Evolutionary conservation across 1,140 invertebrate species (phyloP).

Genomic region (Bombus pascuorum): DNA sequence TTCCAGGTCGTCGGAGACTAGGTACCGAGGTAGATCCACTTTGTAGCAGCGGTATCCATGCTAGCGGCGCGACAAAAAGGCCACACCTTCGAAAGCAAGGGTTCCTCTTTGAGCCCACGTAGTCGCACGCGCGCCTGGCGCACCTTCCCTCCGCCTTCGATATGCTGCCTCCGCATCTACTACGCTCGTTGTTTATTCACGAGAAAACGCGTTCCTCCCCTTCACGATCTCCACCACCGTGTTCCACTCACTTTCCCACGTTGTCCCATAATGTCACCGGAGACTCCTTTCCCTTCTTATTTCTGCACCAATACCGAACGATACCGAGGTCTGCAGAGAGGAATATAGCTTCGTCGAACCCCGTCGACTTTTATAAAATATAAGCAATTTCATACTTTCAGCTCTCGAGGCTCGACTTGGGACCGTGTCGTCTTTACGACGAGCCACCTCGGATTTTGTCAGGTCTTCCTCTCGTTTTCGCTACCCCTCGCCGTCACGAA

Average conservation of each 20-base stretch:
- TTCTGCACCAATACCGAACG: conserved; percentile 58
- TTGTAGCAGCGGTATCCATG: no score
- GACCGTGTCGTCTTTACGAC: conserved; percentile 66
- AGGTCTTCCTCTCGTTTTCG: conserved; percentile 9
- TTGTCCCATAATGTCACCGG: background rate
- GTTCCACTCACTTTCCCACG: background rate
- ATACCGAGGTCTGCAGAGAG: conserved; percentile 37
- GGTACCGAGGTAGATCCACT: no score
- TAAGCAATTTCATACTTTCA: conserved; percentile 71
- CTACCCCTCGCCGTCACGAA: conserved; percentile 10
- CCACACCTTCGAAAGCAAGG: conserved; percentile 29
- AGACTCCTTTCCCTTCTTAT: background rate
- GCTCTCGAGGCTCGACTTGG: conserved; percentile 41
- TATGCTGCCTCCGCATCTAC: conserved; percentile 34
- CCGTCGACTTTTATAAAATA: conserved; percentile 70
- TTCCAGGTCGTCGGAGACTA: background rate
- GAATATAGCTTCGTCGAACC: conserved; percentile 27
- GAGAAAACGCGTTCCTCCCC: conserved; percentile 53
- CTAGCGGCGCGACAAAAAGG: background rate
- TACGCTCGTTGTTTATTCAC: conserved; percentile 70
- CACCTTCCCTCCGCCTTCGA: conserved; percentile 7
- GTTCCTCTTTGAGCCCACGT: background rate
- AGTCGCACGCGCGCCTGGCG: background rate
- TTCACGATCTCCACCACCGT: conserved; percentile 1
- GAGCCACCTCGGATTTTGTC: conserved; percentile 65